These are phyloP conservation scores for Varanus salvator DNA, from an alignment of 2,113 vertebrate genomes.

Conservation along the genomic window DNA sequence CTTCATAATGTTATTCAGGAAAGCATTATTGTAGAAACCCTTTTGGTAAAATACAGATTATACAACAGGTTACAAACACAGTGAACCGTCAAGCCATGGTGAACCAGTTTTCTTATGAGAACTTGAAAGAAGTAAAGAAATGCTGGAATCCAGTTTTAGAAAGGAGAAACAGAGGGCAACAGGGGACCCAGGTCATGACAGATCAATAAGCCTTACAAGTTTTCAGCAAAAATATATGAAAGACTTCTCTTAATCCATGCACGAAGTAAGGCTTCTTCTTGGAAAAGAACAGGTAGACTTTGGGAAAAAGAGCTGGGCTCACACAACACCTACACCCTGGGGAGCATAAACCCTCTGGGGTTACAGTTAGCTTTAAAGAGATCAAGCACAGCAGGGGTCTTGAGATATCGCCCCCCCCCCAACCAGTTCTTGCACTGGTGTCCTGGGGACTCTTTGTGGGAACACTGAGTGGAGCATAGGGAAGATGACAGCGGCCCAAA, in stretches of 20 bases:
- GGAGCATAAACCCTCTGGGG: too few species aligned
- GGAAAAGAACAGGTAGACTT: background rate
- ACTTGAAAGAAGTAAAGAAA: background rate
- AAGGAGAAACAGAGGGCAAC: background rate
- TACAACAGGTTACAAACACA: background rate
- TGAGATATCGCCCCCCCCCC: too few species aligned
- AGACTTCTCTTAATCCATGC: background rate
- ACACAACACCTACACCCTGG: too few species aligned
- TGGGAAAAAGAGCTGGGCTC: too few species aligned
- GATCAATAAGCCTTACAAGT: background rate
- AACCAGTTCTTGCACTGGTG: too few species aligned
- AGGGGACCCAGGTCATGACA: background rate
- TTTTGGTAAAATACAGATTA: background rate
- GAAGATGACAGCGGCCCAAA: too few species aligned
- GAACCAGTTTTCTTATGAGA: background rate
- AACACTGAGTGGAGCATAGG: too few species aligned
- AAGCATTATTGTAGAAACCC: background rate
- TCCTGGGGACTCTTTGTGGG: too few species aligned
- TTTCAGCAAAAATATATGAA: too few species aligned
- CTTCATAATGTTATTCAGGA: background rate
- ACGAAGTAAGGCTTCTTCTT: background rate
- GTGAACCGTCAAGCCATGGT: background rate
- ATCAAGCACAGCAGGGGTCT: too few species aligned
- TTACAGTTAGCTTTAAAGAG: too few species aligned
- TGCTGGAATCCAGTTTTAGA: background rate